Conservation (phyloP, 2,113 vertebrate genomes). For the Elgaria multicarinata region DNA sequence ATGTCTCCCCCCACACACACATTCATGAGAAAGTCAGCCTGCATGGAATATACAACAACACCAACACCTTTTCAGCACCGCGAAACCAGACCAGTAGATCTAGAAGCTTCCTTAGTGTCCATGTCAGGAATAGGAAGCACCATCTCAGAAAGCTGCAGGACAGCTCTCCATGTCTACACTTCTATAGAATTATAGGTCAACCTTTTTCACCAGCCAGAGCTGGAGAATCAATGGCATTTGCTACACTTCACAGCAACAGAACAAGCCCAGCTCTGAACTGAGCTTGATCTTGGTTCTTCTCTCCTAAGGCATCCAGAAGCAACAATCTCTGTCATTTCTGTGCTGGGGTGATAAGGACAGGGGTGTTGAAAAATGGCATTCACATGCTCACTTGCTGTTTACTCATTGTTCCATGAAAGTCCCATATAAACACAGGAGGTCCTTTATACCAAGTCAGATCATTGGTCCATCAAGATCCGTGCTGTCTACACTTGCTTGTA, state of each 20-base stretch:
- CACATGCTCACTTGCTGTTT: neutral
- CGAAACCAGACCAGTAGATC: neutral
- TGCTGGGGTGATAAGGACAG: neutral
- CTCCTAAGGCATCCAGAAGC: neutral
- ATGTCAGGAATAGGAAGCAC: neutral
- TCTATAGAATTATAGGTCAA: too few species aligned
- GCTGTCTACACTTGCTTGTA: too few species aligned
- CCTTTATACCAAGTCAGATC: neutral
- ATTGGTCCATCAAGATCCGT: neutral
- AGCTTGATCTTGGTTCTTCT: neutral
- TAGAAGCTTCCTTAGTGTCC: too few species aligned
- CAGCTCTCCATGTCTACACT: too few species aligned
- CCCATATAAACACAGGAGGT: neutral
- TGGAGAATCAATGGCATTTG: too few species aligned
- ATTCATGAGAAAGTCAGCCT: neutral
- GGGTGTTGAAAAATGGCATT: neutral
- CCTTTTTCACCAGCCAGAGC: too few species aligned
- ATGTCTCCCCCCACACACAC: neutral
- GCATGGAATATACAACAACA: neutral
- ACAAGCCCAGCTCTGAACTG: neutral
- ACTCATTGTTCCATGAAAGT: neutral
- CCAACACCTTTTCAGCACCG: neutral
- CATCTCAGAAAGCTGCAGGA: neutral
- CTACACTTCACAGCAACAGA: neutral
- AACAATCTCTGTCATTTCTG: neutral